Conservation (phyloP, 2,113 vertebrate genomes). For the Epinephelus cyanopodus region DNA sequence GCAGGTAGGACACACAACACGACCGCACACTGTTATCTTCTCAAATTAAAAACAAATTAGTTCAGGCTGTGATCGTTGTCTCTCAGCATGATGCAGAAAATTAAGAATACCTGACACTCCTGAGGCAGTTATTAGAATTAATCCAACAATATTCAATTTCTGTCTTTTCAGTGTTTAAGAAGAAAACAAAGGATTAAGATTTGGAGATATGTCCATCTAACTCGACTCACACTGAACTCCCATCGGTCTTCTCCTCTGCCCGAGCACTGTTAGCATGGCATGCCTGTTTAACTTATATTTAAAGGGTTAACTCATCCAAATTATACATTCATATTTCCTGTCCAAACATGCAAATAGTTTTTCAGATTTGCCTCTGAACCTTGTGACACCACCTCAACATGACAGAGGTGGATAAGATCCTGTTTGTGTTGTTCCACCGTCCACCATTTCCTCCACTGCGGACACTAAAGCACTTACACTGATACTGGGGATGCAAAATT, state of each 20-base stretch:
- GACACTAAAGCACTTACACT: too few species aligned
- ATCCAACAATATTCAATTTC: neutral
- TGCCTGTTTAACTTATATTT: neutral
- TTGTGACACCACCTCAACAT: too few species aligned
- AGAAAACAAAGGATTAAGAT: neutral
- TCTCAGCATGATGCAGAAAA: neutral
- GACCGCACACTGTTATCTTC: too few species aligned
- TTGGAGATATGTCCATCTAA: neutral
- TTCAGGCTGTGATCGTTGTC: too few species aligned
- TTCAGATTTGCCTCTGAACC: neutral
- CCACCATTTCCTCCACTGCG: too few species aligned
- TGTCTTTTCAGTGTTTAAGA: slow-evolving; percentile 73
- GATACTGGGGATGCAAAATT: too few species aligned
- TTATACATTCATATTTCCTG: neutral
- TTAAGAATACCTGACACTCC: too few species aligned
- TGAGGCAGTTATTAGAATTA: neutral
- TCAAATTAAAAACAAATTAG: neutral
- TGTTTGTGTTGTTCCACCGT: too few species aligned
- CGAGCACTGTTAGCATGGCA: neutral
- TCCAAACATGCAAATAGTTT: neutral
- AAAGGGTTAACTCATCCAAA: neutral
- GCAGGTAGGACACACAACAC: slow-evolving; percentile 87
- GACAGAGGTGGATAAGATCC: too few species aligned
- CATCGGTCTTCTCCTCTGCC: neutral
- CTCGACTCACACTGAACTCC: neutral